These are phyloP conservation scores for Cyanoliseus patagonus DNA, from an alignment of 2,113 vertebrate genomes.

Conservation along the genomic window DNA sequence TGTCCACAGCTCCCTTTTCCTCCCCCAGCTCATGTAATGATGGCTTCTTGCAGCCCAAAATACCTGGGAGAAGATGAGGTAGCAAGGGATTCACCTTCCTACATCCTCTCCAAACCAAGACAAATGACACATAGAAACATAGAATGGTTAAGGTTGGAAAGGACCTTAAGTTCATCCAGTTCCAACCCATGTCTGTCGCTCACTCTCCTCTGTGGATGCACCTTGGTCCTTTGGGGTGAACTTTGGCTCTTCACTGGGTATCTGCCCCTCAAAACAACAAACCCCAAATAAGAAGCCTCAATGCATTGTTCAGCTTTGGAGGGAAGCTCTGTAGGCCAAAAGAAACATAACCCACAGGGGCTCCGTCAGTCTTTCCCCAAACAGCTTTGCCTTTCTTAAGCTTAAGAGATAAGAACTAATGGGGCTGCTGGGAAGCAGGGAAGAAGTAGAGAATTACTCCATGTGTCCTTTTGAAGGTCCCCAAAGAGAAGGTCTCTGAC, in stretches of 20 bases:
- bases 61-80: not conserved
- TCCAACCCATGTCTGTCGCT: not conserved
- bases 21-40: not conserved
- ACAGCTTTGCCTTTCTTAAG: not conserved
- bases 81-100: not conserved
- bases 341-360: not conserved
- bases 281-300: not conserved
- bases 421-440: not conserved
- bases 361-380: conserved; percentile 5
- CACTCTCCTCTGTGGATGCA: not conserved
- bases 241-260: not conserved
- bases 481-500: conserved; percentile 44
- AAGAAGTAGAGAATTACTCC: conserved; percentile 5
- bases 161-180: not conserved
- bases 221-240: not conserved
- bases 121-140: not conserved
- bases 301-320: not conserved
- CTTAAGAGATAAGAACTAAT: not conserved
- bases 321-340: not conserved
- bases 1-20: not conserved
- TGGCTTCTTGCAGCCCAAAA: not conserved
- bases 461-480: not conserved
- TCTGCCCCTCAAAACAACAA: not conserved
- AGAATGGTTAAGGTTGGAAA: not conserved
- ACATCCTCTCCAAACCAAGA: not conserved